These are phyloP conservation scores for Eupleurogrammus muticus DNA, from an alignment of 2,797 vertebrate genomes.

Conservation along the genomic window DNA sequence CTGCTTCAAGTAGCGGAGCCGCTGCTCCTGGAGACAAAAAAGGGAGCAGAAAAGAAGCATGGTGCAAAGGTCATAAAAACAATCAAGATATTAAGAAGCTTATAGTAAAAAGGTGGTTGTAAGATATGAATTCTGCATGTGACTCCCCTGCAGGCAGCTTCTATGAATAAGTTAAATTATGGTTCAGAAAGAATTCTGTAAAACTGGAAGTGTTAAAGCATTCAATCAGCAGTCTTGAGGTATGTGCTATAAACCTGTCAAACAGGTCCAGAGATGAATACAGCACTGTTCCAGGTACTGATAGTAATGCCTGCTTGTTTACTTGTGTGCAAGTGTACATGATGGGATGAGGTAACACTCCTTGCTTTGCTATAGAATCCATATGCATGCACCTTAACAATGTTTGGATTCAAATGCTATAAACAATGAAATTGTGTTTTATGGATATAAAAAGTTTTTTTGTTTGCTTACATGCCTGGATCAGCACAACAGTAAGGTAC, in stretches of 20 bases:
- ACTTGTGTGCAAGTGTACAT: conserved; percentile 21
- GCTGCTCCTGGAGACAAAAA: conserved; percentile 88
- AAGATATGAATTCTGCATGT: neutral
- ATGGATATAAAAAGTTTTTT: conserved; percentile 15
- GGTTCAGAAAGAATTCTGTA: neutral
- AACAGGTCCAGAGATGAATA: conserved; percentile 36
- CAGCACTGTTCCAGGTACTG: conserved; percentile 25
- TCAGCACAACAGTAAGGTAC: conserved; percentile 7
- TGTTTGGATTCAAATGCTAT: neutral
- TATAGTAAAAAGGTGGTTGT: neutral
- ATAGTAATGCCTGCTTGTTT: conserved; percentile 48
- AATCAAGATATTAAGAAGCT: neutral
- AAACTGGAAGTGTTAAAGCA: neutral
- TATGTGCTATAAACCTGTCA: neutral
- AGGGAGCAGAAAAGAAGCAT: neutral
- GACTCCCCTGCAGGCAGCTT: neutral
- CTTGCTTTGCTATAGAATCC: conserved; percentile 21
- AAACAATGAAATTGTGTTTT: conserved; percentile 6
- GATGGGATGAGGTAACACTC: conserved; percentile 47
- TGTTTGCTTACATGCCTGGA: neutral
- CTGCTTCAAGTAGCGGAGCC: conserved; percentile 92
- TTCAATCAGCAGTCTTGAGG: neutral
- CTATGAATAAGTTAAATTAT: neutral
- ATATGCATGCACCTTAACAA: conserved; percentile 17
- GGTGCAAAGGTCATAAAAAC: conserved; percentile 6